Evolutionary conservation across 2,888 invertebrate genomes (phyloP).

Genomic region (Trachelus troglodyta): DNA sequence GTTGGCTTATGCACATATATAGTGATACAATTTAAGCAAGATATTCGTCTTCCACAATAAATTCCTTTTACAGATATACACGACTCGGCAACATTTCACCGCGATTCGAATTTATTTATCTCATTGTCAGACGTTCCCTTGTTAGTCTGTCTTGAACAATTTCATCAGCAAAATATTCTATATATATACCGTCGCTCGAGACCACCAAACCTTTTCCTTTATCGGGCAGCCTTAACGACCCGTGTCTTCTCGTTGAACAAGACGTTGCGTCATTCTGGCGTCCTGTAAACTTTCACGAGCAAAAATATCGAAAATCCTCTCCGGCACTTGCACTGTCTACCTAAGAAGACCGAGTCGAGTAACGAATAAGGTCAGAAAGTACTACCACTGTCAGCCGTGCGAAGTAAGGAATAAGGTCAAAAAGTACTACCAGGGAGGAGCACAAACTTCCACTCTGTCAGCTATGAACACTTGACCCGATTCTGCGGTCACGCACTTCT

Average conservation of each 20-base stretch:
- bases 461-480: conserved; percentile 51
- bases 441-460: neutral
- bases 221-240: neutral
- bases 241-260: neutral
- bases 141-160: neutral
- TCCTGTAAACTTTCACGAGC: neutral
- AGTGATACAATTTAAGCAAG: neutral
- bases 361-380: neutral
- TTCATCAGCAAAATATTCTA: neutral
- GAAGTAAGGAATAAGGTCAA: neutral
- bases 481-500: conserved; percentile 37
- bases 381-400: neutral
- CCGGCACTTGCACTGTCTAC: neutral
- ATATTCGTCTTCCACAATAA: neutral
- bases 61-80: neutral
- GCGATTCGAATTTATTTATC: neutral
- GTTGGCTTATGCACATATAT: neutral
- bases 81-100: neutral
- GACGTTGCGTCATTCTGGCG: neutral
- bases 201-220: neutral
- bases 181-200: neutral
- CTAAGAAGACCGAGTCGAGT: neutral
- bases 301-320: neutral
- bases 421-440: neutral
- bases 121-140: neutral